Percentiles rank a stretch among this genome's conserved stretches.
Evolutionary conservation across 2,888 invertebrate genomes (phyloP).

Genomic region (Mythimna pallens): DNA sequence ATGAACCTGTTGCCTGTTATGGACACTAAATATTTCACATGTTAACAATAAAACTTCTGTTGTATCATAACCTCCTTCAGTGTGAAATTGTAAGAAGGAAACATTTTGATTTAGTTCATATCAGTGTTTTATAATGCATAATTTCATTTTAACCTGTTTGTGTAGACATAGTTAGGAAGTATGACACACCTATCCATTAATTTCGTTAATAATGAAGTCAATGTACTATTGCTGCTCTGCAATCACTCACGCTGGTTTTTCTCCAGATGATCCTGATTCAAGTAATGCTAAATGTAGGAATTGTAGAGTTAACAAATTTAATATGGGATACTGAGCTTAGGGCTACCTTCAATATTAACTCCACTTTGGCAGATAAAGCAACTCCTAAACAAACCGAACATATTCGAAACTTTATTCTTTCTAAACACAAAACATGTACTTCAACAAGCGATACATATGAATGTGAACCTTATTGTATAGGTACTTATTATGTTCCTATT

Average conservation of each 20-base stretch:
- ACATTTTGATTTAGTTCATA: slow-evolving; percentile 11
- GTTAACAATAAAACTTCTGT: neutral
- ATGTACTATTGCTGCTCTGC: neutral
- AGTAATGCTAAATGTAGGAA: neutral
- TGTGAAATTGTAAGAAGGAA: slow-evolving; percentile 15
- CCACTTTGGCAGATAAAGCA: neutral
- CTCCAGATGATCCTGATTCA: neutral
- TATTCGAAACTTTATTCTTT: neutral
- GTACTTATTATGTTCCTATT: neutral
- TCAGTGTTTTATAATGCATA: neutral
- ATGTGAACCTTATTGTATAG: neutral
- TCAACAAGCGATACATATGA: neutral
- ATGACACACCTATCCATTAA: neutral
- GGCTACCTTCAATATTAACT: neutral
- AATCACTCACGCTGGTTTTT: neutral
- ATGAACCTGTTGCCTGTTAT: neutral
- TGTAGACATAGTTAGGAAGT: neutral
- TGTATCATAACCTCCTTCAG: slow-evolving; percentile 2
- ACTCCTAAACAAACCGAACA: neutral
- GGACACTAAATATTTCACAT: neutral
- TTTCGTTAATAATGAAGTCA: neutral
- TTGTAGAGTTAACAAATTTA: slow-evolving; percentile 1
- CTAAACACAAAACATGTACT: neutral
- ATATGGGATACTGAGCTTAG: neutral
- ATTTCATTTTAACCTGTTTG: slow-evolving; percentile 7